A percentile compares a stretch with the other conserved stretches of the same genome.
Conservation (phyloP, 2,888 invertebrate genomes). For the Phania funesta region DNA sequence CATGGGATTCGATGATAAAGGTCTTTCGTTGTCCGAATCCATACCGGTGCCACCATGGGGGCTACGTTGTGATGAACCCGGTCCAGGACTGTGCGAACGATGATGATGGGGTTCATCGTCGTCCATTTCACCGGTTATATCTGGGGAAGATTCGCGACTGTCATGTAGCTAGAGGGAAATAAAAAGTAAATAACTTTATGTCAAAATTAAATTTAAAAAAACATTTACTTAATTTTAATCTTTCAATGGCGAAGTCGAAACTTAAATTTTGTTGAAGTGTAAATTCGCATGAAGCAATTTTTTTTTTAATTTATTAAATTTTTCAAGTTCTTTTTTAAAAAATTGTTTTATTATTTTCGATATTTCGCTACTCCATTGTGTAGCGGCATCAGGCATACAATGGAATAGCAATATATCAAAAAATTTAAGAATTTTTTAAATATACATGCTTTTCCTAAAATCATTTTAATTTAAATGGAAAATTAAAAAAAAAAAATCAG, state of each 20-base stretch:
- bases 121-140: slow-evolving; percentile 80
- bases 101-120: slow-evolving; percentile 79
- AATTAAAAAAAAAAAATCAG: too few species aligned
- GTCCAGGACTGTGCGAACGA: slow-evolving; percentile 76
- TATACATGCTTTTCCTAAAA: too few species aligned
- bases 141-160: slow-evolving; percentile 80
- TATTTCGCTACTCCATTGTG: too few species aligned
- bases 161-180: slow-evolving; percentile 75
- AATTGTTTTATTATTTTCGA: too few species aligned
- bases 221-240: too few species aligned
- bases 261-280: not conserved
- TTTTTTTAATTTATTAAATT: too few species aligned
- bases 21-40: slow-evolving; percentile 80
- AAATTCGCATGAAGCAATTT: too few species aligned
- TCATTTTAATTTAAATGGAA: too few species aligned
- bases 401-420: too few species aligned
- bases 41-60: slow-evolving; percentile 72
- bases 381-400: too few species aligned
- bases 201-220: not conserved
- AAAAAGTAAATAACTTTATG: not conserved
- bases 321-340: too few species aligned
- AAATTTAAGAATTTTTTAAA: too few species aligned
- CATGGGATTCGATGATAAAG: slow-evolving; percentile 79
- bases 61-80: slow-evolving; percentile 74
- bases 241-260: not conserved